Base-by-base conservation (phyloP, 2,797 vertebrate species). In the Hoplostethus atlanticus region DNA sequence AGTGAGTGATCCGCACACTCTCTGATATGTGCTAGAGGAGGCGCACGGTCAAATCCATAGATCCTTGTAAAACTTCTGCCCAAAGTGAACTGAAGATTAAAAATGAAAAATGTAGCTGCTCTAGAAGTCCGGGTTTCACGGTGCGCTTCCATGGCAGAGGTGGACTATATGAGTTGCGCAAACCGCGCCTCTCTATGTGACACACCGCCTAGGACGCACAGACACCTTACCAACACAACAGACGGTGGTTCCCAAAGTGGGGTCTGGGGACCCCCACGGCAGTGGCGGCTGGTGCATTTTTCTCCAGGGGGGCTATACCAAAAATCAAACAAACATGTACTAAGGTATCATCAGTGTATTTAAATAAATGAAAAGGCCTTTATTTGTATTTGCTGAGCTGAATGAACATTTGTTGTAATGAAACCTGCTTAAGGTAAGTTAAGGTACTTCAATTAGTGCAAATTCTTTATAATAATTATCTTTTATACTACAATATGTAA, bases 111-210 rank as follows among this genome's bases (percentile, higher is more conserved):
- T 44, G 31, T 25, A 61, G 50, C 47, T 54, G 36, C 36, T 64
- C 40, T 21, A n/a, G 51, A 48, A 31, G 57, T 56, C 54, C 21
- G 28, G 55, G 68, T 57, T 50, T 67, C 15, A 72, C 66, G 10
- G 52, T 28, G 58, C 65, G 38, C 68, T 50, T n/a, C 62, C 16
- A 6, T 15, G 60, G 60, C 65, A 66, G 64, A 79, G 65, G 44
- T 36, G 71, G 61, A 52, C 64, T 64, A 15, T 75, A 66, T 57
- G 71, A 31, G 85, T 71, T 85, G 76, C 51, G 59, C 76, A 85
- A 86, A 84, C 83, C 73, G 82, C 84, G 84, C 85, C 87, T 88
- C 48, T 79, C 64, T 58, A 55, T 70, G 84, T 90, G 91, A 91
- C 88, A 84, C 85, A 79, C 65, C 48, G 13, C 5, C 62, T 5